phyloP scores from a whole-genome alignment of 1,140 invertebrate species.

The Drosophila kanapiae region DNA sequence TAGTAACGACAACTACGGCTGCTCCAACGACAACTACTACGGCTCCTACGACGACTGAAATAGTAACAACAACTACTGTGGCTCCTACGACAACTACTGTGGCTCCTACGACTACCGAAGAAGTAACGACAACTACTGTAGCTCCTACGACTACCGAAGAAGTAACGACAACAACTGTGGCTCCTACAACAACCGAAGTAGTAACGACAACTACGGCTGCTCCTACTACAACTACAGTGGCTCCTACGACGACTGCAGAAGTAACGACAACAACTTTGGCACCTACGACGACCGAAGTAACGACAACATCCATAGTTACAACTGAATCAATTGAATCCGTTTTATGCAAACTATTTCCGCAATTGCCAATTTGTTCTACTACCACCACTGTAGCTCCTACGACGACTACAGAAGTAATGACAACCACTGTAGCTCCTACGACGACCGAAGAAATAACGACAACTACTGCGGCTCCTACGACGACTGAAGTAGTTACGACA shows the following conservation, averaged over 20 bases:
- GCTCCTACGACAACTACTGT: not conserved
- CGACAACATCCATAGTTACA: constrained; percentile 2
- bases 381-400: too few species aligned
- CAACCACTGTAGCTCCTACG: not conserved
- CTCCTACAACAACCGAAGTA: not conserved
- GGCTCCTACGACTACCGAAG: too few species aligned
- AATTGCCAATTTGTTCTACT: not conserved
- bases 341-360: not conserved
- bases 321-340: not conserved
- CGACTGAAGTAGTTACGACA: not conserved
- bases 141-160: not conserved
- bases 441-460: not conserved
- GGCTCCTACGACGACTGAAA: not conserved
- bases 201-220: not conserved
- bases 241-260: not conserved
- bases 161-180: not conserved
- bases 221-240: not conserved
- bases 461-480: not conserved
- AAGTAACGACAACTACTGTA: constrained; percentile 1
- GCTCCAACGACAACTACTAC: not conserved
- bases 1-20: not conserved
- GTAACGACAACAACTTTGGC: not conserved
- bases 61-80: not conserved
- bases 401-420: too few species aligned
- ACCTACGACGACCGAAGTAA: not conserved